Base-by-base conservation (phyloP, 1,140 invertebrate genomes). In the Brachionus koreanus region DNA sequence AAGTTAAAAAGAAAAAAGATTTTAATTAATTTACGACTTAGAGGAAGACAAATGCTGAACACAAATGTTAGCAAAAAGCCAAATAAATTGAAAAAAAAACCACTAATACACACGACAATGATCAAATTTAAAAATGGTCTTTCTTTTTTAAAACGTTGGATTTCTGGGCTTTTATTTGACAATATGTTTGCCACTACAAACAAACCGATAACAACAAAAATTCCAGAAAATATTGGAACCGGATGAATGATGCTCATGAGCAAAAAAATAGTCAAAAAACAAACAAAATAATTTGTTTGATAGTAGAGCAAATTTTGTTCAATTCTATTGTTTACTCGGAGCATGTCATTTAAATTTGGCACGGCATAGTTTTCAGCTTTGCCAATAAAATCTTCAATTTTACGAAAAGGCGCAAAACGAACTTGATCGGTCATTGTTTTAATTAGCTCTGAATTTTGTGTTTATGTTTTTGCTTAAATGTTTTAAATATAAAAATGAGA, bases 221-320 rank as follows among this genome's bases (percentile, higher is more conserved):
- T 86, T 29, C 93, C 93, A 85, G 91, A 89, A 6, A 93, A 84
- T 90, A 94, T 93, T 88, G 93, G 91, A 13, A 89, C 88, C 12
- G 93, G 93, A 89, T 94, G 91, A 39, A 93, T 89, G 12, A 92
- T 87, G 52, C 92, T 93, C 86, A 94, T 92, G 19, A 93, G 84
- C 1, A 92, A 84, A 86, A 94, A 93, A 35, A 93, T 91, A 3
- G 91, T 83, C 9, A 93, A 83, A 16, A 92, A 89, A 84, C 92
- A 87, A 33, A 93, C 86, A 84, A 94, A 92, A 85, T 95, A 95
- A 87, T 95, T 95, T 13, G 93, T 94, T 88, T 95, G 94, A 85
- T 94, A 95, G 87, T 95, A 95, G 0, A 95, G 87, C 19, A 95
- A 88, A 89, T 95, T 95, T 84, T 92, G 92, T 3, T 93, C 90